These are phyloP conservation scores for Hesperia comma DNA, from an alignment of 2,888 invertebrate species.

Conservation along the genomic window DNA sequence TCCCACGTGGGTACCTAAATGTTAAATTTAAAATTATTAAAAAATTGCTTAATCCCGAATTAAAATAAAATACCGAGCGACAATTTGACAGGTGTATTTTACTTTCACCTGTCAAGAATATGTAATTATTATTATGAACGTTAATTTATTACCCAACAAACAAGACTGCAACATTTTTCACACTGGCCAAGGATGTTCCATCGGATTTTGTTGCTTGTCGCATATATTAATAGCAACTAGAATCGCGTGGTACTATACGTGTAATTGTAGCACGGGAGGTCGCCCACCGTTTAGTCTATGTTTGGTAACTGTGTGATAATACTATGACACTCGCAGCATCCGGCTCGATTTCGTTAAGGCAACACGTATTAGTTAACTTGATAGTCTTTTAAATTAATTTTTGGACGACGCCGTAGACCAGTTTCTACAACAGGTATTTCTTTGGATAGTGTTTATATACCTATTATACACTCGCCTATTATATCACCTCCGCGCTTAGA, in stretches of 20 bases:
- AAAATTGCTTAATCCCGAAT: constrained; percentile 42
- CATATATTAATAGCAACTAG: constrained; percentile 16
- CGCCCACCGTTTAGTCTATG: constrained; percentile 36
- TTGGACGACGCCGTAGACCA: not conserved
- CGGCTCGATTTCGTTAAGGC: constrained; percentile 45
- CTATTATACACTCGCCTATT: no score
- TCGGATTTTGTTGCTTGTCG: constrained; percentile 17
- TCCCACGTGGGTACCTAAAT: no score
- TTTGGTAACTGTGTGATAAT: constrained; percentile 48
- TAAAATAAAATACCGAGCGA: constrained; percentile 41
- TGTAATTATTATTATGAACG: constrained; percentile 57
- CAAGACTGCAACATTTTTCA: constrained; percentile 29
- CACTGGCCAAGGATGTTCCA: constrained; percentile 13
- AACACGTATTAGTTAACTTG: not conserved
- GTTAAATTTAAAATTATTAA: not conserved
- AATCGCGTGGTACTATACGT: constrained; percentile 21
- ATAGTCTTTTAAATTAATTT: not conserved
- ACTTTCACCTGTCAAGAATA: constrained; percentile 66
- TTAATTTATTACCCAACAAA: constrained; percentile 47
- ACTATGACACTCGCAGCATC: constrained; percentile 57
- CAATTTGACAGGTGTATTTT: constrained; percentile 49
- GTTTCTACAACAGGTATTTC: not conserved
- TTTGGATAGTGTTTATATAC: no score
- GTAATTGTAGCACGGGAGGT: constrained; percentile 32
- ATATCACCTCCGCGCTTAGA: no score